Evolutionary conservation across 2,888 invertebrate genomes (phyloP).

Genomic region (Stratiomys singularior): DNA sequence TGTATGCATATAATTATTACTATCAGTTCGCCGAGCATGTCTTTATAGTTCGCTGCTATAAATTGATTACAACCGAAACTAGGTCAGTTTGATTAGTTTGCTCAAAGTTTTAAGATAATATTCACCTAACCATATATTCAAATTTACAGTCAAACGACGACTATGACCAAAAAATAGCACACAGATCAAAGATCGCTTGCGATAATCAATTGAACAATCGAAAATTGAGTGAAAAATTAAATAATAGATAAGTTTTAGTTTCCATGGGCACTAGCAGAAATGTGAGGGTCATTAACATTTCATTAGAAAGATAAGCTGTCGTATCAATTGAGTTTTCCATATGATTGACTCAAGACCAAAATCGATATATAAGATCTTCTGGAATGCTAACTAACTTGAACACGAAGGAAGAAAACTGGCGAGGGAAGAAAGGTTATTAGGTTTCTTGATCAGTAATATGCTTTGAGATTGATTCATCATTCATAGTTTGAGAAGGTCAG

Average conservation of each 20-base stretch:
- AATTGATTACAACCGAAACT: constrained; percentile 26
- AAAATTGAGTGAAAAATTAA: neutral
- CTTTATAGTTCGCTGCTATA: neutral
- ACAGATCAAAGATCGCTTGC: neutral
- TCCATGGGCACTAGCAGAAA: neutral
- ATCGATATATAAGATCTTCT: neutral
- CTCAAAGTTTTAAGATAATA: constrained; percentile 7
- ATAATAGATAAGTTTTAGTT: neutral
- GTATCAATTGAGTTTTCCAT: neutral
- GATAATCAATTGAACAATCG: neutral
- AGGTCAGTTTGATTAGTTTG: constrained; percentile 18
- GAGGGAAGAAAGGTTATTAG: no score
- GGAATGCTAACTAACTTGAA: no score
- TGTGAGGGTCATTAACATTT: constrained; percentile 9
- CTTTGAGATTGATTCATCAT: no score
- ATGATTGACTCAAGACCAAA: neutral
- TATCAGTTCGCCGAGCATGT: neutral
- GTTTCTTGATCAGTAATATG: no score
- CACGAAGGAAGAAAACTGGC: no score
- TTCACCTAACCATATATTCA: constrained; percentile 32
- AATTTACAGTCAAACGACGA: constrained; percentile 10
- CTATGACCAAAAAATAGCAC: neutral
- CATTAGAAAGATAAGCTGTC: neutral
- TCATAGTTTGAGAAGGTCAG: no score
- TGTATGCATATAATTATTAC: no score